Evolutionary conservation across 1,140 invertebrate genomes (phyloP), one percentile per base, ranked within the genome.

Genomic region (Solenopsis invicta): DNA sequence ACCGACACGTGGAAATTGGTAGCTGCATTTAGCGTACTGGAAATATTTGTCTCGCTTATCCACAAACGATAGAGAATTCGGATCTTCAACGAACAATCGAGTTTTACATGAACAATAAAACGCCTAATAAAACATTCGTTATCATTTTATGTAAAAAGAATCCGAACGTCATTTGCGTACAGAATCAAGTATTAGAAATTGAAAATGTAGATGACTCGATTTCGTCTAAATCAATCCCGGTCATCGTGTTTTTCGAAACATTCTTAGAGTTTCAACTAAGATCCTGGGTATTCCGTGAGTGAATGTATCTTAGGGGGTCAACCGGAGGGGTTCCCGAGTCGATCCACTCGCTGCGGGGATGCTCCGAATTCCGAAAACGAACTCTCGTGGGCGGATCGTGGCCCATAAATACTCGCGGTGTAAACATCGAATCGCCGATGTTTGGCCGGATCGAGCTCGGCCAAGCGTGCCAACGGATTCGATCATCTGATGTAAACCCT

Each of bases 341-440:
- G 88, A 89, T 89, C 76, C 24, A 76, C 52, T 90, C 89, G 9
- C 89, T 37, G 89, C 88, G 52, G 88, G 89, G 88, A 90, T 90
- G 89, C 89, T 86, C 86, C 86, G 89, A 82, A 90, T 90, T 90
- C 89, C 86, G 86, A 90, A 90, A 90, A 90, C 88, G 89, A 89
- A 86, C 78, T 86, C 88, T 93, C 91, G 93, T 95, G 91, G 92
- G 93, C 92, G 93, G 93, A 92, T 92, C 93, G 90, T 92, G 90
- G 90, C 89, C 89, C 93, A 93, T 95, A 94, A 94, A 94, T 94
- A 94, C 90, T 92, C 87, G 59, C 91, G 93, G 91, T 93, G 94
- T 94, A 94, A 94, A 94, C 92, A 94, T 24, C 92, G 90, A 86
- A 89, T 90, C 91, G 89, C 81, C 93, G 87, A 91, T 94, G 93